A percentile compares a stretch with the other conserved stretches of the same genome.
Conservation (phyloP, 1,140 invertebrate species). For the Adoxophyes honmai region DNA sequence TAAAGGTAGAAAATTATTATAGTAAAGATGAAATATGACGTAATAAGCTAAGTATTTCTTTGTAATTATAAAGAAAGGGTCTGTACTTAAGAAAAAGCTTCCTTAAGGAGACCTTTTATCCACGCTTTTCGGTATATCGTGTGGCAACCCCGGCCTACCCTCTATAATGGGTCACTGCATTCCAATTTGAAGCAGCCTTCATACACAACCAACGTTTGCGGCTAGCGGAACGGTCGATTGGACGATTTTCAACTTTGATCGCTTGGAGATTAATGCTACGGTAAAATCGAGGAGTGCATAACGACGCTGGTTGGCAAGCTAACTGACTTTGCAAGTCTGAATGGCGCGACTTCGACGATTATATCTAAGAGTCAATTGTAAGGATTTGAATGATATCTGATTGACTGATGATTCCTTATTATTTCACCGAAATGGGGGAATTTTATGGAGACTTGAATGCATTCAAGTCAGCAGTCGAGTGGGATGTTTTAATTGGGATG, state of each 20-base stretch:
- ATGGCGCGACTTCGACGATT: constrained; percentile 2
- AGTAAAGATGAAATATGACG: too few species aligned
- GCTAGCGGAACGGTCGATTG: not conserved
- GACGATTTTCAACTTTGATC: constrained; percentile 2
- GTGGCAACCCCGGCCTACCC: not conserved
- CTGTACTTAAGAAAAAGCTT: too few species aligned
- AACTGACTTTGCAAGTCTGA: constrained; percentile 12
- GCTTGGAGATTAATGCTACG: not conserved
- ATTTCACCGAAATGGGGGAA: not conserved
- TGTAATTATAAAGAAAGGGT: too few species aligned
- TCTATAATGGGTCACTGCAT: constrained; percentile 35
- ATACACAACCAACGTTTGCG: constrained; percentile 25
- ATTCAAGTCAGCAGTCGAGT: too few species aligned
- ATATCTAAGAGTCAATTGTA: constrained; percentile 6
- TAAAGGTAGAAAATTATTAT: too few species aligned
- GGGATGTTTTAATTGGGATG: too few species aligned
- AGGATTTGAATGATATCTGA: constrained; percentile 1
- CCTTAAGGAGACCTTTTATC: too few species aligned
- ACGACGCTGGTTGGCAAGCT: not conserved
- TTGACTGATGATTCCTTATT: not conserved
- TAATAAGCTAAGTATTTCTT: too few species aligned
- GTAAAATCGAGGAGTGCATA: not conserved
- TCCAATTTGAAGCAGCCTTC: constrained; percentile 40
- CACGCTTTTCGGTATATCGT: too few species aligned
- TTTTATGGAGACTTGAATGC: too few species aligned